These are phyloP conservation scores for Sitobion miscanthi DNA, from an alignment of 1,140 invertebrate species.

Conservation along the genomic window DNA sequence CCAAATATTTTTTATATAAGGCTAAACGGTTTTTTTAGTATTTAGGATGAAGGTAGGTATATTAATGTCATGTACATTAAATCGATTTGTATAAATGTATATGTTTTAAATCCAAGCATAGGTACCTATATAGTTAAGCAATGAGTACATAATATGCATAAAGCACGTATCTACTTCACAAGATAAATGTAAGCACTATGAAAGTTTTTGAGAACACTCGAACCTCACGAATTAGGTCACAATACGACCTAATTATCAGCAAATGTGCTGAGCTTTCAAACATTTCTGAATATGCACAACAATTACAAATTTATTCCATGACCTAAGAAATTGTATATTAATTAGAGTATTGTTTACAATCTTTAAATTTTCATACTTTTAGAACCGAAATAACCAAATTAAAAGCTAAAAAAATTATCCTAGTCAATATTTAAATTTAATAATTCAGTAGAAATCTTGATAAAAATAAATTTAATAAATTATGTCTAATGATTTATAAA, in stretches of 20 bases:
- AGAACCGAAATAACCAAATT: not conserved
- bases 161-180: not conserved
- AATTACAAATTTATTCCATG: not conserved
- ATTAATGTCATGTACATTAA: not conserved
- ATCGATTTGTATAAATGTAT: not conserved
- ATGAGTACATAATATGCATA: not conserved
- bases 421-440: not conserved
- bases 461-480: not conserved
- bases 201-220: not conserved
- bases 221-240: constrained; percentile 1
- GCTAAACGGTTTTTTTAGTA: not conserved
- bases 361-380: not conserved
- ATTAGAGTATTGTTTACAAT: not conserved
- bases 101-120: not conserved
- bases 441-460: not conserved
- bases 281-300: not conserved
- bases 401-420: not conserved
- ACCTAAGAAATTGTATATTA: not conserved
- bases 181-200: not conserved
- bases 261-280: not conserved
- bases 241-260: not conserved
- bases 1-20: not conserved
- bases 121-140: not conserved
- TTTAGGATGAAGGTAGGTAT: not conserved
- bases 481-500: not conserved